Evolutionary conservation across 2,888 invertebrate species (phyloP).

Genomic region (Nomada ferruginata): DNA sequence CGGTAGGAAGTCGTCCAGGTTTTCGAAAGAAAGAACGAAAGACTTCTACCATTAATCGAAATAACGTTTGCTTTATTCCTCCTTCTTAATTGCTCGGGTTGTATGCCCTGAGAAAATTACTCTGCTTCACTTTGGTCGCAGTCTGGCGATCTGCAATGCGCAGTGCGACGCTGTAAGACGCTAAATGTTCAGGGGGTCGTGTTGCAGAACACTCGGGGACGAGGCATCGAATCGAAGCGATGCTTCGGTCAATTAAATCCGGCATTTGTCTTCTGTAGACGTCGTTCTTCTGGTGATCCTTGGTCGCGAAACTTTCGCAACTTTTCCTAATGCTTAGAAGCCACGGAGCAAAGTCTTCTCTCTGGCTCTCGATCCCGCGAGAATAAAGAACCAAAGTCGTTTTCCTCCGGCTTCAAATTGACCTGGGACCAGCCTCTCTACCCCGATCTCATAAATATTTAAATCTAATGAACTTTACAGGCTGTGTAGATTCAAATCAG

Average conservation of each 20-base stretch:
- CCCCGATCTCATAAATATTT: constrained; percentile 79
- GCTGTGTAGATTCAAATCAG: constrained; percentile 75
- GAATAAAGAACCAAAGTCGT: constrained; percentile 75
- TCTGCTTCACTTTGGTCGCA: not conserved
- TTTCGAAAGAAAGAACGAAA: not conserved
- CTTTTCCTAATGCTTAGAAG: constrained; percentile 31
- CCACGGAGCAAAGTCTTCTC: constrained; percentile 9
- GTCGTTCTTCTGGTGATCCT: constrained; percentile 49
- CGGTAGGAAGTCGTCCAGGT: constrained; percentile 6
- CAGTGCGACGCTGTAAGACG: constrained; percentile 19
- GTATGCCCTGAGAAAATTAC: not conserved
- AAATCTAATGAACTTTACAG: constrained; percentile 79
- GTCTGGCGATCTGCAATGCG: constrained; percentile 43
- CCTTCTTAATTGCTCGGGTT: constrained; percentile 1
- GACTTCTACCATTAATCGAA: not conserved
- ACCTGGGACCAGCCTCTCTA: constrained; percentile 66
- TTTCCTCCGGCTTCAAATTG: constrained; percentile 76
- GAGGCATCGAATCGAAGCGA: constrained; percentile 39
- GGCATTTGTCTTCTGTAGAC: constrained; percentile 62
- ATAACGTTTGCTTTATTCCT: not conserved
- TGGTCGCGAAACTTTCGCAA: constrained; percentile 54
- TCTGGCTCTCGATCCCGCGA: constrained; percentile 42
- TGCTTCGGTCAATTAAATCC: constrained; percentile 67
- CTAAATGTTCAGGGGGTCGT: not conserved
- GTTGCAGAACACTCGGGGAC: not conserved